Evolutionary conservation across 2,113 vertebrate genomes (phyloP), one percentile per base, ranked within the genome.

Genomic region (Larimichthys crocea): DNA sequence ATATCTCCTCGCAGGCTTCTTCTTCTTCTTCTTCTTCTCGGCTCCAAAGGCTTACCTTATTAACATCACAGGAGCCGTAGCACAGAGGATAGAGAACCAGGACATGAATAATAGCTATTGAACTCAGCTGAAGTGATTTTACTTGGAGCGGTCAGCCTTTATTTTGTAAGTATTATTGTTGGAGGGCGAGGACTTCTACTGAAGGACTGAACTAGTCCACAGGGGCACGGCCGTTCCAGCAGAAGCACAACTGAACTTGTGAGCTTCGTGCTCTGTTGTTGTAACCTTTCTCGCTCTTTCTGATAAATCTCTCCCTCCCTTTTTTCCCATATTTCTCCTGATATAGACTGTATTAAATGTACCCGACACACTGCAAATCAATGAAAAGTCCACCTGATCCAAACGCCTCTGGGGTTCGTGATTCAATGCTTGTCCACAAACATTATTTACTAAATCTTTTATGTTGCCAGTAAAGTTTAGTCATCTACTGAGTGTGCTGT

Each of bases 161-260:
- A 94, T 95, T 95, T 92, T 94, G 92, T 92, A 89, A 93, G 94
- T 95, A 92, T 96, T 96, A 95, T 92, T 94, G 90, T 96, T 96
- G 95, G 95, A 94, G 90, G 77, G 81, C 14, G 44, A 81, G 55
- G 80, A 72, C 70, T 91, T 95, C 92, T 94, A 93, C 92, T 92
- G 93, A 94, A 94, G 93, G 78, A 90, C 91, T 94, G 90, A 94
- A 93, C 91, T 89, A 85, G 92, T 93, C 94, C 88, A 52, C 85
- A 68, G 94, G 92, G 94, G 91, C 86, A 78, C 3, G 11, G 68
- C 80, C 57, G 91, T 94, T 95, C 95, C 95, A 95, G 92, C 86
- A 94, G 93, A 90, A 92, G 94, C 88, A 91, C 92, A 92, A 88
- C 84, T 89, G 91, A 94, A 93, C 92, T 93, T 88, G 72, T 86